A percentile compares a stretch with the other conserved stretches of the same genome.
Conservation (phyloP, 2,113 vertebrate species). For the Callocephalon fimbriatum region DNA sequence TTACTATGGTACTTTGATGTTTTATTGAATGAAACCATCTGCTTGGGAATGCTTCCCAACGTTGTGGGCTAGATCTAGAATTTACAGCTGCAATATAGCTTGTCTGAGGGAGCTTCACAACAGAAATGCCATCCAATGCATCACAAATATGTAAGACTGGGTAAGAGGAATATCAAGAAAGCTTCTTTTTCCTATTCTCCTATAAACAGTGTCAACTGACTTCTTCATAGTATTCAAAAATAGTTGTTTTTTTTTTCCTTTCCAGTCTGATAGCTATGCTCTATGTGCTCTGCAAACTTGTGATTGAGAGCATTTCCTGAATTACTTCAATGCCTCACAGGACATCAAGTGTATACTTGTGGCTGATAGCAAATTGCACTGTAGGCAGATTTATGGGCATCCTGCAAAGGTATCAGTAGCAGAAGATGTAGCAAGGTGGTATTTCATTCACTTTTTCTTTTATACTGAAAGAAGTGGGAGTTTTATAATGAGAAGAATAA, state of each 20-base stretch:
- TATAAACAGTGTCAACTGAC: background rate
- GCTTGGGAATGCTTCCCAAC: slow-evolving; percentile 7
- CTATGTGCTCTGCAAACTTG: background rate
- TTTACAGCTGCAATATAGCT: slow-evolving; percentile 44
- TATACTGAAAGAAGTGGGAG: background rate
- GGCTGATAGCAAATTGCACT: background rate
- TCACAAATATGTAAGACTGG: background rate
- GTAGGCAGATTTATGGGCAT: background rate
- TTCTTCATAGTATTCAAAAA: background rate
- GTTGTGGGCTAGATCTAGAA: background rate
- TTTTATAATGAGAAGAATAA: background rate
- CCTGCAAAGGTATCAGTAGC: background rate
- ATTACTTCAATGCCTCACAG: background rate
- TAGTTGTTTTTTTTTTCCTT: background rate
- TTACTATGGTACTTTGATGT: slow-evolving; percentile 47
- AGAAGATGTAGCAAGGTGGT: background rate
- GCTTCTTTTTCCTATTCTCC: background rate
- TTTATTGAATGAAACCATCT: slow-evolving; percentile 64
- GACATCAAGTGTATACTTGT: background rate
- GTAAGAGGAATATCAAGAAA: slow-evolving; percentile 2
- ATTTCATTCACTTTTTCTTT: background rate
- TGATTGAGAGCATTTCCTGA: background rate
- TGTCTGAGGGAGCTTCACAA: slow-evolving; percentile 10
- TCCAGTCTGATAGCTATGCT: background rate
- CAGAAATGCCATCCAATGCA: background rate